Conservation (phyloP, 2,797 vertebrate species). For the Meda fulgida region DNA sequence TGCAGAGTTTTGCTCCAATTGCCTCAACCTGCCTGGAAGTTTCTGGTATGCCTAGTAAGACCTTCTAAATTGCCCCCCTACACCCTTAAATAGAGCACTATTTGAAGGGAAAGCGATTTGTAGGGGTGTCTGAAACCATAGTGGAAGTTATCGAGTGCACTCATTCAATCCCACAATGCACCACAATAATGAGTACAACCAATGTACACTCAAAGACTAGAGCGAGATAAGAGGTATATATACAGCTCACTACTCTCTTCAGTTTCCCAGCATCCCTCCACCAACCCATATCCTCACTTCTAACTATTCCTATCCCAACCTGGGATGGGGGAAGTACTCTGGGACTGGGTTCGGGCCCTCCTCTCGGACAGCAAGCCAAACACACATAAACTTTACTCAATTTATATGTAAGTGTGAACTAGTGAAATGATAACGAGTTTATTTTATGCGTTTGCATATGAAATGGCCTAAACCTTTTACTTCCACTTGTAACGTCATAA, state of each 20-base stretch:
- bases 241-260: too few species aligned
- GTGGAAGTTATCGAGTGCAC: not conserved
- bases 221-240: too few species aligned
- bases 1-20: not conserved
- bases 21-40: not conserved
- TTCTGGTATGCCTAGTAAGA: not conserved
- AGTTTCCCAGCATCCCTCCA: too few species aligned
- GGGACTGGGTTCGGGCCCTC: too few species aligned
- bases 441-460: not conserved
- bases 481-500: not conserved
- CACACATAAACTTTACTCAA: too few species aligned
- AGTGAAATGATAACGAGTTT: not conserved
- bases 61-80: not conserved
- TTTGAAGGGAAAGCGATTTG: not conserved
- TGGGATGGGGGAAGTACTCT: too few species aligned
- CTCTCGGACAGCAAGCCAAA: too few species aligned
- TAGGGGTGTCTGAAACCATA: not conserved
- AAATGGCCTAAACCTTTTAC: not conserved
- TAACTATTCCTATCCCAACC: too few species aligned
- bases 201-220: not conserved
- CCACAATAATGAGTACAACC: not conserved
- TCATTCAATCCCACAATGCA: not conserved
- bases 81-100: not conserved
- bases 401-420: too few species aligned
- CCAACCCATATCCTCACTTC: too few species aligned